Percentiles rank a stretch among this genome's conserved stretches.
phyloP scores from a whole-genome alignment of 2,888 invertebrate genomes.

The Alloscopus bannaensis region DNA sequence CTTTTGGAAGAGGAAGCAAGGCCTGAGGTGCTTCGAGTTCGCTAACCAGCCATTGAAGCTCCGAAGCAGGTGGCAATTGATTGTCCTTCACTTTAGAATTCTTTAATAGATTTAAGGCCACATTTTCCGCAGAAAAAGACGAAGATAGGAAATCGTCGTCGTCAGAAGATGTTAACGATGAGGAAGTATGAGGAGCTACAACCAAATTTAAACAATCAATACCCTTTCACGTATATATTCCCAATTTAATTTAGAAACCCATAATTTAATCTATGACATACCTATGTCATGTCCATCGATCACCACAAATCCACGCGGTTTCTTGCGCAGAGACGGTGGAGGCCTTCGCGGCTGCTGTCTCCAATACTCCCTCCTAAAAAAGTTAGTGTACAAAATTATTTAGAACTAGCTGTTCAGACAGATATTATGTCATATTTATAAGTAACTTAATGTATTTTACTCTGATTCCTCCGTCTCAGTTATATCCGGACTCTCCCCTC shows the following conservation, averaged over 20 bases:
- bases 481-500: slow-evolving; percentile 26
- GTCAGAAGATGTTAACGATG: slow-evolving; percentile 68
- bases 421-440: not conserved
- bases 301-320: slow-evolving; percentile 58
- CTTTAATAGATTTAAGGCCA: slow-evolving; percentile 85
- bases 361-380: slow-evolving; percentile 72
- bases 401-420: not conserved
- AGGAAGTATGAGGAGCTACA: slow-evolving; percentile 67
- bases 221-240: too few relatives aligned
- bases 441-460: slow-evolving; percentile 50
- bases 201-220: slow-evolving; percentile 15
- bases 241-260: not conserved
- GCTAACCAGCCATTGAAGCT: slow-evolving; percentile 87
- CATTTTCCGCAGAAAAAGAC: slow-evolving; percentile 84
- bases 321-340: slow-evolving; percentile 66
- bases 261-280: slow-evolving; percentile 15
- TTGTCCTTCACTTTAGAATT: slow-evolving; percentile 82
- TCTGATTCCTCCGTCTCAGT: slow-evolving; percentile 73
- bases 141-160: slow-evolving; percentile 75
- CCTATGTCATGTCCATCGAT: slow-evolving; percentile 66
- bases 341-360: slow-evolving; percentile 68
- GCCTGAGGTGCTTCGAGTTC: slow-evolving; percentile 87
- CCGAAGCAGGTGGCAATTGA: slow-evolving; percentile 85
- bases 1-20: slow-evolving; percentile 85
- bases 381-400: slow-evolving; percentile 46